phyloP scores from a whole-genome alignment of 2,888 invertebrate genomes.

The Achlya flavicornis region DNA sequence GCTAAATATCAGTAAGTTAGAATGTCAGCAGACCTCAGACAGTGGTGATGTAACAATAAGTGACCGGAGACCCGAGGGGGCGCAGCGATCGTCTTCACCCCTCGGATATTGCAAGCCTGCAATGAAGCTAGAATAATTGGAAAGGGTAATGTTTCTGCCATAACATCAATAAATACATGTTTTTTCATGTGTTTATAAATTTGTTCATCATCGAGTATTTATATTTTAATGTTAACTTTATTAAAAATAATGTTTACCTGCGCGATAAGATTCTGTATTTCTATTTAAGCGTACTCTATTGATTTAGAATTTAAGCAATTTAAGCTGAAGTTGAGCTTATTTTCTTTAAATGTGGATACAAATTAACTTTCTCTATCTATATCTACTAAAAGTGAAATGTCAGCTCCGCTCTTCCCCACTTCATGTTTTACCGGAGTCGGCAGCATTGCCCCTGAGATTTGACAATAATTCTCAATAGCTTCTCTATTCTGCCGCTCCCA shows the following conservation, averaged over 20 bases:
- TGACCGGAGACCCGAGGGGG: conserved; percentile 58
- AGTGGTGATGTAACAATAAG: conserved; percentile 66
- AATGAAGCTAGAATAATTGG: conserved; percentile 32
- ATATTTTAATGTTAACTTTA: no score
- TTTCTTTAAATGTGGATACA: not conserved
- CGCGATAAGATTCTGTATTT: no score
- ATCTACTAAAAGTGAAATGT: conserved; percentile 21
- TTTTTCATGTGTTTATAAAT: not conserved
- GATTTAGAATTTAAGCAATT: no score
- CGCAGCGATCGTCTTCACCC: conserved; percentile 53
- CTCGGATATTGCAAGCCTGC: conserved; percentile 39
- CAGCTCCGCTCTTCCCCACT: conserved; percentile 40
- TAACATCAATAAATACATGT: not conserved
- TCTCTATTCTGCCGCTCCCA: conserved; percentile 67
- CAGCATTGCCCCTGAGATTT: conserved; percentile 73
- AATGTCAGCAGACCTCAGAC: conserved; percentile 38
- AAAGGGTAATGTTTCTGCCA: conserved; percentile 6
- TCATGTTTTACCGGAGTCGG: conserved; percentile 42
- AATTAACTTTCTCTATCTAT: not conserved
- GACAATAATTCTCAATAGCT: conserved; percentile 79
- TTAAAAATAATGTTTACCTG: no score
- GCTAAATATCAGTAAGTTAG: conserved; percentile 30
- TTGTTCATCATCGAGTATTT: no score
- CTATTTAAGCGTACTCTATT: no score
- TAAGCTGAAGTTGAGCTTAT: no score